Percentiles rank a stretch among this genome's conserved stretches.
phyloP scores from a whole-genome alignment of 1,140 invertebrate genomes.

The Dendroctonus valens region DNA sequence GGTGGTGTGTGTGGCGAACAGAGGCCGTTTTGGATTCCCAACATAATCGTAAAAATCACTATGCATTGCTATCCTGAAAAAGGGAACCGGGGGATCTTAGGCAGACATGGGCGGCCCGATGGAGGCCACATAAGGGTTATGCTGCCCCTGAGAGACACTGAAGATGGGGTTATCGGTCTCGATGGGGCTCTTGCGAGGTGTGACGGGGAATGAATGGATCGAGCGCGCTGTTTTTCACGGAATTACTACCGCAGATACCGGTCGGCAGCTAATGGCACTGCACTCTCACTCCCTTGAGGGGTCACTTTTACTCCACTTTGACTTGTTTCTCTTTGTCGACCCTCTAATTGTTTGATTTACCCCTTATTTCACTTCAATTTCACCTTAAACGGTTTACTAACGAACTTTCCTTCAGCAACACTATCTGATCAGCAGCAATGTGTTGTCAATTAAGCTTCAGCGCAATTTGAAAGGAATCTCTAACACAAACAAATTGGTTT shows the following conservation, averaged over 20 bases:
- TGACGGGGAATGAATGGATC: constrained; percentile 49
- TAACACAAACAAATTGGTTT: too few relatives aligned
- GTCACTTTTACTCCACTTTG: constrained; percentile 6
- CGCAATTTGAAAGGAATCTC: too few relatives aligned
- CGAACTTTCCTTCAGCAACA: too few relatives aligned
- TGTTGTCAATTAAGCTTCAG: too few relatives aligned
- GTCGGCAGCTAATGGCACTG: constrained; percentile 29
- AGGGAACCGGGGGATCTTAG: constrained; percentile 22
- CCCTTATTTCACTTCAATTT: too few relatives aligned
- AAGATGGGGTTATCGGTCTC: constrained; percentile 51
- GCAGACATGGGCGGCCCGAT: constrained; percentile 32
- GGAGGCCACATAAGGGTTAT: constrained; percentile 49
- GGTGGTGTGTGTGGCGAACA: constrained; percentile 37
- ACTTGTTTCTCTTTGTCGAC: neutral
- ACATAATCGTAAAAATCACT: constrained; percentile 52
- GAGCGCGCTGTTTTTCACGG: constrained; percentile 43
- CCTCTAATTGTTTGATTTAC: too few relatives aligned
- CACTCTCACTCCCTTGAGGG: neutral
- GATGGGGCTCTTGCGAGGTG: constrained; percentile 46
- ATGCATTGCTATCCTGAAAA: constrained; percentile 43
- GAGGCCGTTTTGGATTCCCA: constrained; percentile 48
- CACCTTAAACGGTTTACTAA: too few relatives aligned
- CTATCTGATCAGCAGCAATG: too few relatives aligned
- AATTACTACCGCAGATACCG: constrained; percentile 44
- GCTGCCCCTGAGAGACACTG: constrained; percentile 46